These are phyloP conservation scores for Bungarus multicinctus DNA, from an alignment of 2,113 vertebrate genomes.

Conservation along the genomic window DNA sequence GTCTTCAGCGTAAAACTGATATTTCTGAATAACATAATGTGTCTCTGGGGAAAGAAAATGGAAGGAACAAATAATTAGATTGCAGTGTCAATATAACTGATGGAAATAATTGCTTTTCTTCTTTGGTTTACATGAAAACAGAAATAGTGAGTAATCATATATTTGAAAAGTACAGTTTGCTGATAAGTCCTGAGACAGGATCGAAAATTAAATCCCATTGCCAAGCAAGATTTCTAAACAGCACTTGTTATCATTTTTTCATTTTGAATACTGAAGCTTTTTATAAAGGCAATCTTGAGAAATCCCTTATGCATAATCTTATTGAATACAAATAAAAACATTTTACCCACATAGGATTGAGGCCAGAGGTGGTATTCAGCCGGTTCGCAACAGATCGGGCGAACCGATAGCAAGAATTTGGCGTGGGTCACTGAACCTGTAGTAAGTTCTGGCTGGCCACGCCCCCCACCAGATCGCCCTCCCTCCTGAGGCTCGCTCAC, in stretches of 20 bases:
- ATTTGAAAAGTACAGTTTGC: background rate
- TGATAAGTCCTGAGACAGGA: background rate
- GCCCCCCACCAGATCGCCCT: too few relatives aligned
- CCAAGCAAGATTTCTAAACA: background rate
- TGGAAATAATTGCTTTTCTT: constrained; percentile 3
- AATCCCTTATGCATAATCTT: background rate
- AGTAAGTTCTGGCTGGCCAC: too few relatives aligned
- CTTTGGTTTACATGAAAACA: constrained; percentile 3
- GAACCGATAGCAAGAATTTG: too few relatives aligned
- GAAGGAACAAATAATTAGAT: background rate
- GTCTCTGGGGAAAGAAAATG: constrained; percentile 3
- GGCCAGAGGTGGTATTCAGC: too few relatives aligned
- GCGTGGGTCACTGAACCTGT: too few relatives aligned
- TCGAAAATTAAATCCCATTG: background rate
- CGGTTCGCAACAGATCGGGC: too few relatives aligned
- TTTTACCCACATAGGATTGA: background rate
- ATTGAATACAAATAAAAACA: background rate
- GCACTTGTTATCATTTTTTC: background rate
- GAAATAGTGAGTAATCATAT: background rate
- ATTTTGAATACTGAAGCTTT: background rate
- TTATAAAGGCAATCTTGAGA: background rate
- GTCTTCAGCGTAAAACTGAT: background rate
- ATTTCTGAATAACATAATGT: background rate
- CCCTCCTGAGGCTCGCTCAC: too few relatives aligned
- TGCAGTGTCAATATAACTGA: background rate